Evolutionary conservation across 2,113 vertebrate genomes (phyloP).

Genomic region (Sebastes schlegelii): DNA sequence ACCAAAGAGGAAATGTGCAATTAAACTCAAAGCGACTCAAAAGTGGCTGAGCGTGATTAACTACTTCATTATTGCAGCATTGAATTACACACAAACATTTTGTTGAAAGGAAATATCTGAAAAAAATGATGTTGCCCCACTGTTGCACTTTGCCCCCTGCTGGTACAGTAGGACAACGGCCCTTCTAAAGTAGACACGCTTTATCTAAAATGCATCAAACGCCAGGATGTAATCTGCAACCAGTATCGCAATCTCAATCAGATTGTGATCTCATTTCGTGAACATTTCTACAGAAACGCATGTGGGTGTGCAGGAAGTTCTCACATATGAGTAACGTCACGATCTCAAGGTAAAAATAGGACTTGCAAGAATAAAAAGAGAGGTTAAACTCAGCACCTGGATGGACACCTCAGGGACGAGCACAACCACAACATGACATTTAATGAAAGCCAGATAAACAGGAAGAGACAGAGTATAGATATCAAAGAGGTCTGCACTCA

Average conservation of each 20-base stretch:
- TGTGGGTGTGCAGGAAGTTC: slow-evolving; percentile 33
- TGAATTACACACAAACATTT: background rate
- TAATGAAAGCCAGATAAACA: background rate
- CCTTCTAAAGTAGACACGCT: background rate
- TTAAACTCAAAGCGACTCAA: background rate
- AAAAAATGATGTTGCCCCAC: background rate
- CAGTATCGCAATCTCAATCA: background rate
- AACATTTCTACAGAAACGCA: slow-evolving; percentile 1
- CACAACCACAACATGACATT: background rate
- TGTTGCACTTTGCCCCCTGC: background rate
- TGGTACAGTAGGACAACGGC: background rate
- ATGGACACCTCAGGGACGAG: background rate
- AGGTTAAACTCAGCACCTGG: background rate
- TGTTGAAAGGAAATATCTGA: background rate
- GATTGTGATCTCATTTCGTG: background rate
- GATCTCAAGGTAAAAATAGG: background rate
- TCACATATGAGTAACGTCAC: background rate
- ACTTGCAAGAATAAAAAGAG: background rate
- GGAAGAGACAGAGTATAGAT: background rate
- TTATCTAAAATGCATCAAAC: slow-evolving; percentile 2
- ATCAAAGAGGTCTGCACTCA: slow-evolving; percentile 70
- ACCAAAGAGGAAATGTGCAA: background rate
- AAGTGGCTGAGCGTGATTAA: background rate
- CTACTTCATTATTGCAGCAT: background rate
- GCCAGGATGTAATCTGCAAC: slow-evolving; percentile 8